A percentile compares a stretch with the other conserved stretches of the same genome.
These are phyloP conservation scores for Platygyra sinensis DNA, from an alignment of 64 coral and sea anemone genomes.

Conservation along the genomic window DNA sequence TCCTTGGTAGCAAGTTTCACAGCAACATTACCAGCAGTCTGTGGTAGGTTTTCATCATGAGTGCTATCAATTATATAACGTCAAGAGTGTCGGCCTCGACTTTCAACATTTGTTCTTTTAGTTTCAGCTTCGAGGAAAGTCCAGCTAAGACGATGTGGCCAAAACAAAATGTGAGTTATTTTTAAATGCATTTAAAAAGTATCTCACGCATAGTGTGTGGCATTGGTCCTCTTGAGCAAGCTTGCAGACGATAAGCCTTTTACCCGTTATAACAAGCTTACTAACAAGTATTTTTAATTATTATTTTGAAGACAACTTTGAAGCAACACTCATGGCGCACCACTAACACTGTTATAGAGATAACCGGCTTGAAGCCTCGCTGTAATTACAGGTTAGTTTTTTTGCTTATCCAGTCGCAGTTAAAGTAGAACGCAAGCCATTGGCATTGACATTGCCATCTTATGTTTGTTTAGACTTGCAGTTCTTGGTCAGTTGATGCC, in stretches of 20 bases:
- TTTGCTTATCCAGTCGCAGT: neutral
- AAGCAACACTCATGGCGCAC: constrained; percentile 80
- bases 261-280: too few species aligned
- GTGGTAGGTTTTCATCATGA: constrained; percentile 23
- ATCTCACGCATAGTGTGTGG: too few species aligned
- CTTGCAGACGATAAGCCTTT: neutral
- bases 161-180: constrained; percentile 23
- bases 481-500: constrained; percentile 40
- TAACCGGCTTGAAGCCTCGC: constrained; percentile 67
- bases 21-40: constrained; percentile 50
- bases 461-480: neutral
- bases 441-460: neutral
- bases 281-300: neutral
- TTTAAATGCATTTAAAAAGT: too few species aligned
- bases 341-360: constrained; percentile 46
- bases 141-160: constrained; percentile 63
- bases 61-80: neutral
- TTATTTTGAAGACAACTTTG: constrained; percentile 41
- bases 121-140: constrained; percentile 51
- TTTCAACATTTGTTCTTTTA: neutral
- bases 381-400: constrained; percentile 63
- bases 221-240: too few species aligned
- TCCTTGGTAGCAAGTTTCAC: constrained; percentile 66
- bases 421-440: neutral
- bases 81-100: too few species aligned